Conservation (phyloP, 2,888 invertebrate species). For the Cataglyphis cursor region DNA sequence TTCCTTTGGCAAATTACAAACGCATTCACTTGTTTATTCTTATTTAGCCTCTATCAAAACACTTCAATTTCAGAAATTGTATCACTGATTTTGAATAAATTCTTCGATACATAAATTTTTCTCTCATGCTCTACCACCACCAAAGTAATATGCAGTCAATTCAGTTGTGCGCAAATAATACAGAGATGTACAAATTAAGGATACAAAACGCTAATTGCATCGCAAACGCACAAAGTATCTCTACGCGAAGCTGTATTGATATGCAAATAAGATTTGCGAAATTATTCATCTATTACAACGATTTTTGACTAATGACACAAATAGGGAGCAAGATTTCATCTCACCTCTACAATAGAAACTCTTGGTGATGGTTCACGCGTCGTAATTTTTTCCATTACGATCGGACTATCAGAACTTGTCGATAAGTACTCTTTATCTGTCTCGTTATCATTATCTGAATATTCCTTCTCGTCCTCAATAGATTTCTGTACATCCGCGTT, state of each 20-base stretch:
- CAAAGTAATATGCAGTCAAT: slow-evolving; percentile 58
- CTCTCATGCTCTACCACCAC: slow-evolving; percentile 71
- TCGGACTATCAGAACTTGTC: slow-evolving; percentile 78
- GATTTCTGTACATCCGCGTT: slow-evolving; percentile 66
- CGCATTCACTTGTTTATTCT: slow-evolving; percentile 33
- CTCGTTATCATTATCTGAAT: slow-evolving; percentile 79
- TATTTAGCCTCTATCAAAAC: slow-evolving; percentile 19
- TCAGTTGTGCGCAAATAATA: slow-evolving; percentile 51
- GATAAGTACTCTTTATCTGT: slow-evolving; percentile 79
- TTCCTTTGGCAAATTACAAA: slow-evolving; percentile 44
- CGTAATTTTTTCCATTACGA: slow-evolving; percentile 71
- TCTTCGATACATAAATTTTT: slow-evolving; percentile 15
- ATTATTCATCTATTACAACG: slow-evolving; percentile 18
- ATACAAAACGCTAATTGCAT: slow-evolving; percentile 40
- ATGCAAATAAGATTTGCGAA: slow-evolving; percentile 27
- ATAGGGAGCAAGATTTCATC: slow-evolving; percentile 65
- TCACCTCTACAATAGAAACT: slow-evolving; percentile 85
- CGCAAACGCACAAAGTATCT: slow-evolving; percentile 28
- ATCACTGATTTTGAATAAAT: slow-evolving; percentile 26
- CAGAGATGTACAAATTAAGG: slow-evolving; percentile 34
- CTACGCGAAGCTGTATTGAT: slow-evolving; percentile 25
- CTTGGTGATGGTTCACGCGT: slow-evolving; percentile 81
- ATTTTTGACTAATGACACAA: slow-evolving; percentile 39
- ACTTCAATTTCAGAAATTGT: not conserved
- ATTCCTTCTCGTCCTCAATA: slow-evolving; percentile 76